Percentiles rank a stretch among this genome's conserved stretches.
Evolutionary conservation across 2,797 vertebrate genomes (phyloP).

Genomic region (Adelosebastes latens): DNA sequence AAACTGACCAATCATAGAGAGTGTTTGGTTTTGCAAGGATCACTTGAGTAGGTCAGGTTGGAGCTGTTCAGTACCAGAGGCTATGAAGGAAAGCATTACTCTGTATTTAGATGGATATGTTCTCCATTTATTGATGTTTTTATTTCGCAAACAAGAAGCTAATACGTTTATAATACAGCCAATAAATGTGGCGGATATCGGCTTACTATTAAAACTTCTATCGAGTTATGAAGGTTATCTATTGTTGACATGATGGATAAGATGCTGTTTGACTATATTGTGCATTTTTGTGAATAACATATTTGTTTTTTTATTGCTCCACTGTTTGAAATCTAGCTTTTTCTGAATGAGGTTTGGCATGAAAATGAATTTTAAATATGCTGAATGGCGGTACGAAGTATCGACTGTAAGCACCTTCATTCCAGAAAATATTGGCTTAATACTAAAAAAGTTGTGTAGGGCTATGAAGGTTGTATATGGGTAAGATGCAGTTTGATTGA

Average conservation of each 20-base stretch:
- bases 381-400: slow-evolving; percentile 8
- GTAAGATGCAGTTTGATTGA: neutral
- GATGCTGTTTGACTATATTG: neutral
- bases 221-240: too few relatives aligned
- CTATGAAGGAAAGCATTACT: neutral
- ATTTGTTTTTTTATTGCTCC: neutral
- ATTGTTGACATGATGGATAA: too few relatives aligned
- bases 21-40: slow-evolving; percentile 20
- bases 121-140: neutral
- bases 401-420: slow-evolving; percentile 46
- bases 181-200: neutral
- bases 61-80: slow-evolving; percentile 6
- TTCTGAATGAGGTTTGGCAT: slow-evolving; percentile 21
- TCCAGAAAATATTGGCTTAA: neutral
- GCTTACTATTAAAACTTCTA: neutral
- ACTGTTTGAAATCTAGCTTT: neutral
- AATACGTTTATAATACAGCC: neutral
- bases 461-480: too few relatives aligned
- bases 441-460: too few relatives aligned
- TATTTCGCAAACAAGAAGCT: neutral
- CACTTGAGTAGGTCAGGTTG: slow-evolving; percentile 19
- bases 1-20: slow-evolving; percentile 24
- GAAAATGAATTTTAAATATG: slow-evolving; percentile 41
- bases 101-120: neutral
- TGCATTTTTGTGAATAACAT: neutral